Evolutionary conservation across 1,140 invertebrate species (phyloP).

Genomic region (Orussus abietinus): DNA sequence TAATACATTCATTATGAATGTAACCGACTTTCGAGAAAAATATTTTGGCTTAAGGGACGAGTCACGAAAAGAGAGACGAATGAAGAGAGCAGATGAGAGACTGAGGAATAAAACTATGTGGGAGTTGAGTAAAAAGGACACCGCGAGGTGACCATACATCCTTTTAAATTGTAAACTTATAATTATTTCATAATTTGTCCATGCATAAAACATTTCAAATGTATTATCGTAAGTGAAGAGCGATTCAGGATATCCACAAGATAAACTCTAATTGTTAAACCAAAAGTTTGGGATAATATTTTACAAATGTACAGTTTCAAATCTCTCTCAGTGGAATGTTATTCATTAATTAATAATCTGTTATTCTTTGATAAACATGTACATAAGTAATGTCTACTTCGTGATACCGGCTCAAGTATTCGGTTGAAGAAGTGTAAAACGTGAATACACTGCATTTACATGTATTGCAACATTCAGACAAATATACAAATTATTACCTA

Average conservation of each 20-base stretch:
- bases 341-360: neutral
- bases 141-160: constrained; percentile 24
- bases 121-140: constrained; percentile 28
- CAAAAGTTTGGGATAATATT: constrained; percentile 8
- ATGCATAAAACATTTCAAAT: constrained; percentile 8
- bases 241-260: constrained; percentile 1
- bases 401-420: neutral
- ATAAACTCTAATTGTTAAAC: constrained; percentile 1
- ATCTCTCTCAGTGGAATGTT: neutral
- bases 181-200: constrained; percentile 16
- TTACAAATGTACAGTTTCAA: constrained; percentile 6
- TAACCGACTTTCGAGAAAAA: constrained; percentile 59
- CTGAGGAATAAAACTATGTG: constrained; percentile 38
- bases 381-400: neutral
- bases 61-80: constrained; percentile 57
- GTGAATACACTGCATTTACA: constrained; percentile 22
- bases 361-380: neutral
- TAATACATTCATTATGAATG: constrained; percentile 34
- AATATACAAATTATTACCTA: constrained; percentile 29
- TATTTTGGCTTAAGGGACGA: constrained; percentile 66
- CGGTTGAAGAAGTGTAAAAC: neutral
- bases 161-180: constrained; percentile 12
- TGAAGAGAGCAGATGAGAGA: constrained; percentile 37
- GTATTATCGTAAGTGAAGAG: neutral
- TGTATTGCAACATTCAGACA: constrained; percentile 31